Evolutionary conservation across 2,797 vertebrate genomes (phyloP), one percentile per base, ranked within the genome.

Genomic region (Morus bassanus): DNA sequence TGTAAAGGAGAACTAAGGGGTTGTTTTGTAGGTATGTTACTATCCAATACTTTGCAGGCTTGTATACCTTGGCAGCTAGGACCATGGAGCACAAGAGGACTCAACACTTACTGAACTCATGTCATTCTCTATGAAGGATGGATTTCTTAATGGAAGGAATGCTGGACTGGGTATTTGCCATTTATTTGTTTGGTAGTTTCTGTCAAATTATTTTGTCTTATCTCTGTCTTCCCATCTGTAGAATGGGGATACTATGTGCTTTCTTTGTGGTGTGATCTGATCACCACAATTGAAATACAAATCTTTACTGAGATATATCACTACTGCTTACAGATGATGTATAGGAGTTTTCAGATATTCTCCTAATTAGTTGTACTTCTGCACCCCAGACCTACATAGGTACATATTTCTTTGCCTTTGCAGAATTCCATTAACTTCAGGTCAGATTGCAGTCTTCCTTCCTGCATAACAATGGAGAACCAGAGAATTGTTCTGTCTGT

Each of bases 381-480:
- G 75, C 22, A 74, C 37, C 64, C 17, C 50, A 86, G 35, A 78
- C 33, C 48, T 69, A 8, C 56, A 10, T 5, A 64, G 48, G 13
- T 45, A 57, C 5, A 2, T 69, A 7, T 67, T 59, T 79, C 77
- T 67, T 74, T 79, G 50, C 54, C 24, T 73, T 39, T 92, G 56
- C 45, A 84, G 83, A 86, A 88, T 88, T 95, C 75, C 21, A 64
- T 93, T 94, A 70, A 54, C 76, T 80, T 80, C 17, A 28, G 85
- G 76, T 91, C 76, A 75, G 21, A 63, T 28, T 77, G n/a, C 53
- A 81, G 17, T 30, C 64, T 90, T 15, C 76, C n/a, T 80, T 50
- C 31, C 50, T 75, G 60, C 46, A 72, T 81, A 77, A 57, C 15
- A 70, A 9, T 50, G 56, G 68, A 46, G 79, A 85, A 28, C 1